A percentile compares a stretch with the other conserved stretches of the same genome.
These are phyloP conservation scores for Bombycilla garrulus DNA, from an alignment of 2,113 vertebrate species.

Conservation along the genomic window DNA sequence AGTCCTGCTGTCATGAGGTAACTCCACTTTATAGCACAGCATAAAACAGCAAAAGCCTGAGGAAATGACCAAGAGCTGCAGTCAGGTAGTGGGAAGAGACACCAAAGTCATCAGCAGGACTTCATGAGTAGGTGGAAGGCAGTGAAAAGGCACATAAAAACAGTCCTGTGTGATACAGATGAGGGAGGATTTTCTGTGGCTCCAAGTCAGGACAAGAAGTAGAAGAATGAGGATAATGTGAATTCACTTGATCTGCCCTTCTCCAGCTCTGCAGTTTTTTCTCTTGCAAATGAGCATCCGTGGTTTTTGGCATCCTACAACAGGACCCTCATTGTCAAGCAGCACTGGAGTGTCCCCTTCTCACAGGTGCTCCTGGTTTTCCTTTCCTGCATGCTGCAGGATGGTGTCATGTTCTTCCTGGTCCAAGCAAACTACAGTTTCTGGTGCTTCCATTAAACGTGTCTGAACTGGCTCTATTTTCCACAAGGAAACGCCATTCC, in stretches of 20 bases:
- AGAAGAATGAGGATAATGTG: not conserved
- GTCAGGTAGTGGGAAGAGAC: not conserved
- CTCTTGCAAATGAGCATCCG: not conserved
- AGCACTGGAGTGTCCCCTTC: not conserved
- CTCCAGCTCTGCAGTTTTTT: not conserved
- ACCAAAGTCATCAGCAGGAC: not conserved
- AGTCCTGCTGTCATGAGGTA: accelerated
- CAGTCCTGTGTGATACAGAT: not conserved
- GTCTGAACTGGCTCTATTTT: not conserved
- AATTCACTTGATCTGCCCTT: not conserved
- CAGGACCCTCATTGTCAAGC: not conserved
- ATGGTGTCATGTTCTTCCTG: not conserved
- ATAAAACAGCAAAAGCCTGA: not conserved
- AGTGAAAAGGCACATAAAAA: not conserved
- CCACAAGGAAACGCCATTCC: not conserved
- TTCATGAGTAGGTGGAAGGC: not conserved
- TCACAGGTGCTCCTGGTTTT: not conserved
- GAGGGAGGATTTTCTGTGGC: not conserved
- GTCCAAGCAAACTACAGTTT: not conserved
- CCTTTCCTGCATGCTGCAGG: not conserved
- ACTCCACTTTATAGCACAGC: not conserved
- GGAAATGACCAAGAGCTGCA: not conserved
- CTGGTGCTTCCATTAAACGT: not conserved
- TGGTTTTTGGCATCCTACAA: not conserved
- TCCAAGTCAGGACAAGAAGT: not conserved